phyloP scores from a whole-genome alignment of 2,113 vertebrate species.

The Clarias gariepinus region DNA sequence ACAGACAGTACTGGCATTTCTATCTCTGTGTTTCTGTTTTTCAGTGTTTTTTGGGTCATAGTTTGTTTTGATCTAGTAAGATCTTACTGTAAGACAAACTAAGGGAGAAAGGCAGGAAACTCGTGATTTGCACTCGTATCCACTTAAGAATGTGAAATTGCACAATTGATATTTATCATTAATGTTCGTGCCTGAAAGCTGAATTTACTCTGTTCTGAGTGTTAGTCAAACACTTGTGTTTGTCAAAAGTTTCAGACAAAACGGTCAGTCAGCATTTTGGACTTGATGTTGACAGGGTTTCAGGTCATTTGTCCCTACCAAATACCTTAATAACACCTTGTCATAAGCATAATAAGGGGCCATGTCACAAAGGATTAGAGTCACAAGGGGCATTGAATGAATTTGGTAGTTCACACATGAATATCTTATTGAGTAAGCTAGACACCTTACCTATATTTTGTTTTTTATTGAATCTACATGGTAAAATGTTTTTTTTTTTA shows the following conservation, averaged over 20 bases:
- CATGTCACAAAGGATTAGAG: conserved; percentile 9
- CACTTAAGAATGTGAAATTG: conserved; percentile 4
- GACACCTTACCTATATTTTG: background rate
- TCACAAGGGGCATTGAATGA: background rate
- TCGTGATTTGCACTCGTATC: background rate
- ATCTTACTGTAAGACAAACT: background rate
- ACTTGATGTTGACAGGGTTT: background rate
- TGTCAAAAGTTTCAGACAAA: background rate
- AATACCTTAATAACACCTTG: conserved; percentile 30
- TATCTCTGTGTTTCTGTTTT: background rate
- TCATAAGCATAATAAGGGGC: background rate
- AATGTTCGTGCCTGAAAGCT: background rate
- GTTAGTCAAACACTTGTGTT: background rate
- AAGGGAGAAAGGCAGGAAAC: background rate
- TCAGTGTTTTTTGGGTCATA: background rate
- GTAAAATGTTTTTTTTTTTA: background rate
- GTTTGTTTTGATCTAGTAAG: background rate
- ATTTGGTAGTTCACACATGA: background rate
- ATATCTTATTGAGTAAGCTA: background rate
- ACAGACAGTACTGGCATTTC: background rate
- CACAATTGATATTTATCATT: background rate
- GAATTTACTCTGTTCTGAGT: background rate
- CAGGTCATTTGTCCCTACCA: background rate
- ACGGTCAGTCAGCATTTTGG: conserved; percentile 12
- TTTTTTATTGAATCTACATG: background rate